A percentile compares a stretch with the other conserved stretches of the same genome.
phyloP scores from a whole-genome alignment of 2,113 vertebrate species.

The Neomonachus schauinslandi region DNA sequence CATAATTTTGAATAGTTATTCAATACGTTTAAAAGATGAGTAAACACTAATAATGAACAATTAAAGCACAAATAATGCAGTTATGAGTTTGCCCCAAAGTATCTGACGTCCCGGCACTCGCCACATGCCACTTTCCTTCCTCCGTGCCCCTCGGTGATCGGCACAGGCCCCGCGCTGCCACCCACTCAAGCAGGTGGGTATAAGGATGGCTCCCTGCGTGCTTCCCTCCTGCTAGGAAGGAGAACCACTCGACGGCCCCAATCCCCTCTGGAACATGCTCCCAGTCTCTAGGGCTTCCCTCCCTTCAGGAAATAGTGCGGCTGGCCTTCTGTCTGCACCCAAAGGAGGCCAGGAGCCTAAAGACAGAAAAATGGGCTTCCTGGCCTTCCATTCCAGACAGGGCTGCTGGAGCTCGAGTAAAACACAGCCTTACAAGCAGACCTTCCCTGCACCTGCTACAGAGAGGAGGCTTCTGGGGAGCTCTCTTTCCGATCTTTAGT shows the following conservation, averaged over 20 bases:
- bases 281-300: neutral
- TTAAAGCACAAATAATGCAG: neutral
- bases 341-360: neutral
- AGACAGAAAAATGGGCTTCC: neutral
- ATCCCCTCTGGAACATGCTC: rapidly evolving
- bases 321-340: neutral
- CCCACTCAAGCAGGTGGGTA: neutral
- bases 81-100: neutral
- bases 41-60: neutral
- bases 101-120: neutral
- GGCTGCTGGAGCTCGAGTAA: rapidly evolving
- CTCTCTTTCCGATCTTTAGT: neutral
- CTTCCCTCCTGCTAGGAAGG: neutral
- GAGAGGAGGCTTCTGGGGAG: neutral
- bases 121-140: neutral
- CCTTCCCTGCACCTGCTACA: neutral
- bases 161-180: rapidly evolving
- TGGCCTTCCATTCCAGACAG: neutral
- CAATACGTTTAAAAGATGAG: neutral
- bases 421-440: neutral
- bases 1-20: neutral
- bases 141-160: rapidly evolving
- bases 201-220: neutral
- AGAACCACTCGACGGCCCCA: rapidly evolving
- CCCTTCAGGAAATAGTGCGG: neutral